Conservation (phyloP, 2,888 invertebrate genomes). For the Polydrusus pterygomalis region DNA sequence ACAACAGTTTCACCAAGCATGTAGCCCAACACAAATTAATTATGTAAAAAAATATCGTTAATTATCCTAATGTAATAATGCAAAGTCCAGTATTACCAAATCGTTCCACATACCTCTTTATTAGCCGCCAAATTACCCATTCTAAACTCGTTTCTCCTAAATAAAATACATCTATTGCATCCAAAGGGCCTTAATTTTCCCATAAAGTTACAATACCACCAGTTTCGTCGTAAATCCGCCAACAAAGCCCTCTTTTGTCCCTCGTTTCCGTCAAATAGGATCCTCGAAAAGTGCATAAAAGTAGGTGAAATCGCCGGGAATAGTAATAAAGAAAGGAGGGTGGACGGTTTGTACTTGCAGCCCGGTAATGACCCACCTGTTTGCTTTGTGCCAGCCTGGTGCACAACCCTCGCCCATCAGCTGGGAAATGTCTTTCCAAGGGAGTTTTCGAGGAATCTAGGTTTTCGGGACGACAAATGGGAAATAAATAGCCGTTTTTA, state of each 20-base stretch:
- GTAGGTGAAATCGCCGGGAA: slow-evolving; percentile 26
- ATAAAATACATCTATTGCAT: not conserved
- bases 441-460: slow-evolving; percentile 12
- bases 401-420: slow-evolving; percentile 16
- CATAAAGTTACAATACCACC: slow-evolving; percentile 3
- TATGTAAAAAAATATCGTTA: too few relatives aligned
- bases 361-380: slow-evolving; percentile 49
- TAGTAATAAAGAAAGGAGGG: slow-evolving; percentile 30
- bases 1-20: too few relatives aligned
- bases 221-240: slow-evolving; percentile 11
- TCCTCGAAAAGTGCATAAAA: slow-evolving; percentile 18
- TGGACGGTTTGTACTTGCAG: slow-evolving; percentile 35
- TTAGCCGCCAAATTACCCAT: not conserved
- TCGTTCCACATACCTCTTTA: not conserved
- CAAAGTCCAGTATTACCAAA: not conserved
- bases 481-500: not conserved
- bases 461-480: slow-evolving; percentile 1
- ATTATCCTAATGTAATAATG: too few relatives aligned
- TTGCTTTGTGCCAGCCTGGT: slow-evolving; percentile 19
- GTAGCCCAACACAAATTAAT: too few relatives aligned
- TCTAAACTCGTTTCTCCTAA: not conserved
- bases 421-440: slow-evolving; percentile 20
- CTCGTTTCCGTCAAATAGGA: slow-evolving; percentile 10
- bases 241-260: slow-evolving; percentile 15
- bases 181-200: not conserved